phyloP scores from a whole-genome alignment of 2,888 invertebrate species.

The Drosophila nr. perissopoda region DNA sequence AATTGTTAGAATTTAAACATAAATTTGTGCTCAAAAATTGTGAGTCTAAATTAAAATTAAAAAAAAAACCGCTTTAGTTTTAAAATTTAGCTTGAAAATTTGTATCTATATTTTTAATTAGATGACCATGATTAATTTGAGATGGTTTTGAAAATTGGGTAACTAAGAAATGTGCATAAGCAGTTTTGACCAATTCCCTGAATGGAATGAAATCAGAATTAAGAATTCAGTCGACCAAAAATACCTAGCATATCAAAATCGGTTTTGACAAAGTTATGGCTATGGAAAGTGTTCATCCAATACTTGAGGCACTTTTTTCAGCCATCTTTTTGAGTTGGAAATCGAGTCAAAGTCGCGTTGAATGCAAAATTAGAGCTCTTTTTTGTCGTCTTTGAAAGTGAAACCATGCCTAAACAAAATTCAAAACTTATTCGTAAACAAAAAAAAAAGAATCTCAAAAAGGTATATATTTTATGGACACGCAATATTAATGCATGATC shows the following conservation, averaged over 20 bases:
- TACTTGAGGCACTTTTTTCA: neutral
- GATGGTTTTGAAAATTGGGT: neutral
- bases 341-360: neutral
- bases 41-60: neutral
- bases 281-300: too few relatives aligned
- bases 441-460: neutral
- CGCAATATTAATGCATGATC: neutral
- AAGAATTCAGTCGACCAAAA: neutral
- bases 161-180: neutral
- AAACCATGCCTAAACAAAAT: neutral
- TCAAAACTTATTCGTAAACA: neutral
- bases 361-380: neutral
- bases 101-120: neutral
- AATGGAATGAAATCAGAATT: neutral
- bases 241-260: accelerated
- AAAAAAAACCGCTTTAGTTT: neutral
- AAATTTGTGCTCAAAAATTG: neutral
- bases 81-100: neutral
- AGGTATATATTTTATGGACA: neutral
- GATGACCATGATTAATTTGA: neutral
- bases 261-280: neutral
- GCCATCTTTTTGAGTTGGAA: neutral
- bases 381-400: neutral
- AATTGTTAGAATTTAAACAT: neutral
- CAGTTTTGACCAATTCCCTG: neutral